Percentiles rank a stretch among this genome's conserved stretches.
Conservation (phyloP, 2,888 invertebrate species). For the Xestia xanthographa region DNA sequence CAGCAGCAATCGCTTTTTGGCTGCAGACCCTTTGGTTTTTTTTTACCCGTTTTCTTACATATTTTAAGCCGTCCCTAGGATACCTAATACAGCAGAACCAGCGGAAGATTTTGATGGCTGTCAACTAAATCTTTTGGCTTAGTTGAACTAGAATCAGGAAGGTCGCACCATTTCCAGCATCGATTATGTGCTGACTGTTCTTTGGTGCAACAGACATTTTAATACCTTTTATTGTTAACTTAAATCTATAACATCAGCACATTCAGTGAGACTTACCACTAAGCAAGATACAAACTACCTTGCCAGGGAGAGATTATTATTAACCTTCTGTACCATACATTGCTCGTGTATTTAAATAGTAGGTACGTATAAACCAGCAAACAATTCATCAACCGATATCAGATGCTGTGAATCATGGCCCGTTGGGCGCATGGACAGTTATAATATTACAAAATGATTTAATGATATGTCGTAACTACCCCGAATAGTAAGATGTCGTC, state of each 20-base stretch:
- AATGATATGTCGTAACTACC: not conserved
- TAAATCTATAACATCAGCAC: too few species aligned
- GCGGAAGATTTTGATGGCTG: not conserved
- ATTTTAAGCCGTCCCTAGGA: not conserved
- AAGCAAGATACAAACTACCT: not conserved
- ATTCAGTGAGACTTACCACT: too few species aligned
- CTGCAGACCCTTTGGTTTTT: too few species aligned
- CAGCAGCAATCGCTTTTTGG: too few species aligned
- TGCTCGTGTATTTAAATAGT: conserved; percentile 11
- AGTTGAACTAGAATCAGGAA: not conserved
- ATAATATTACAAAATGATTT: conserved; percentile 36
- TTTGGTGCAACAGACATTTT: not conserved
- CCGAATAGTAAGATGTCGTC: not conserved
- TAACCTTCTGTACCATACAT: conserved; percentile 13
- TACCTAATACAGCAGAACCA: not conserved
- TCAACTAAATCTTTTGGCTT: not conserved
- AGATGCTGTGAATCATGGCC: conserved; percentile 27
- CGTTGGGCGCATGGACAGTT: conserved; percentile 21
- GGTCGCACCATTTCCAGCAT: not conserved
- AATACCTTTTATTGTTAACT: too few species aligned
- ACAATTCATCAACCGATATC: conserved; percentile 43
- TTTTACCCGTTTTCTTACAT: not conserved
- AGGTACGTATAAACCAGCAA: conserved; percentile 2
- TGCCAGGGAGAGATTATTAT: not conserved
- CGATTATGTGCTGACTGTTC: not conserved